Base-by-base conservation (phyloP, 2,888 invertebrate species). In the Crocallis elinguaria region DNA sequence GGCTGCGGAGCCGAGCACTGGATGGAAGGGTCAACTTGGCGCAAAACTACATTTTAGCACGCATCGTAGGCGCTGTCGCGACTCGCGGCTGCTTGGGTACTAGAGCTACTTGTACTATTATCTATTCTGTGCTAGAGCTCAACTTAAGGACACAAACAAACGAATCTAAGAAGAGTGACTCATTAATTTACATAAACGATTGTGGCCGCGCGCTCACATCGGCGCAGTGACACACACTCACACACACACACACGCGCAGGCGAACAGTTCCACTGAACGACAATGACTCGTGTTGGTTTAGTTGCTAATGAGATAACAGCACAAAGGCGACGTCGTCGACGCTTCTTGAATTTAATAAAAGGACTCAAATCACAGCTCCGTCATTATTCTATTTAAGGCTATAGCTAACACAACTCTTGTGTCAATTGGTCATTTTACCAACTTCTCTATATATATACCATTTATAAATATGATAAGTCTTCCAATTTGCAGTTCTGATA, bases 261-360 rank as follows among this genome's bases (percentile, higher is more conserved):
- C 14, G 21, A 37, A 36, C 36, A 36, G 21, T 37, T 36, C 27
- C 30, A 42, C 36, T 49, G 41, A 37, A 49, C 30, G 36, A 42
- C 35, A 37, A 41, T 42, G n/a, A 41, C 16, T n/a, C 12, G 25
- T 35, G 25, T 43, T 35, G 16, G 43, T 33, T 43, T 43, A 33
- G 11, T 43, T 43, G 49, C 36, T 49, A 49, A 49, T 49, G 36
- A 49, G 42, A 49, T 37, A 37, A 49, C 17, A 43, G 21, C 29
- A 11, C 12, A 7, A 32, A 14, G 6, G 9, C n/a, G 5, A 17
- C 13, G 30, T 19, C 38, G 11, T 9, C 27, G 25, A 2, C 36
- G 17, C 44, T n/a, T 9, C 39, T 16, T 9, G 4, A 1, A 29
- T 29, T 17, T 30, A 16, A 30, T 45, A 36, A 27, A 30, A 37